Conservation (phyloP, 2,888 invertebrate genomes). For the Drosophila parthenogenetica region DNA sequence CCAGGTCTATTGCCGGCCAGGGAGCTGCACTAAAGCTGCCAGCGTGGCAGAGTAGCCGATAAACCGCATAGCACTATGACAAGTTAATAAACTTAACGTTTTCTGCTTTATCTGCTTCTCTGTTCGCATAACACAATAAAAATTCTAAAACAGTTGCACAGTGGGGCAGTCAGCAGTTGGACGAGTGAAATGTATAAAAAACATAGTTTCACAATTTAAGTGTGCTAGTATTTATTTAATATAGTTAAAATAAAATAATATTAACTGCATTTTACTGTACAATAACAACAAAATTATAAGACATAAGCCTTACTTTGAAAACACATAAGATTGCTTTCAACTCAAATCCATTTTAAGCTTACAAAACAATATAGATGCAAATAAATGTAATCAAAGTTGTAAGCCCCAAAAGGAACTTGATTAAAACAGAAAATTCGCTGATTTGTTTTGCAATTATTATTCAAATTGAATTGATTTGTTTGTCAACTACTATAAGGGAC, state of each 20-base stretch:
- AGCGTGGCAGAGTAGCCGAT: constrained; percentile 44
- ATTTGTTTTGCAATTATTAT: too few relatives aligned
- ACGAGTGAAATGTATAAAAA: too few relatives aligned
- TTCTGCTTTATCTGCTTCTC: constrained; percentile 36
- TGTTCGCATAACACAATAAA: constrained; percentile 17
- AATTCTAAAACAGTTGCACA: background rate
- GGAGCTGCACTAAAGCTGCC: constrained; percentile 32
- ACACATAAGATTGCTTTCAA: background rate
- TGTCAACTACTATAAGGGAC: too few relatives aligned
- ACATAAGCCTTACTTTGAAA: background rate
- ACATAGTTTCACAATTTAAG: too few relatives aligned
- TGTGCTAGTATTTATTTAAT: background rate
- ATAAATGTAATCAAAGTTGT: too few relatives aligned
- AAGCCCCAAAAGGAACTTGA: too few relatives aligned
- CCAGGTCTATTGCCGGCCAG: constrained; percentile 10
- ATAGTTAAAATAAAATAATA: too few relatives aligned
- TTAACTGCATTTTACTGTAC: too few relatives aligned
- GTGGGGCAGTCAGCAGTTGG: background rate
- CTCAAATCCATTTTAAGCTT: background rate
- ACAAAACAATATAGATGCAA: too few relatives aligned
- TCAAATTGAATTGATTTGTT: too few relatives aligned
- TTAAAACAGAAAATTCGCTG: too few relatives aligned
- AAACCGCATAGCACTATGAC: constrained; percentile 53
- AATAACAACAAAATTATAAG: background rate
- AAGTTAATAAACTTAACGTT: constrained; percentile 58